Evolutionary conservation across 35 echinoderm and acorn worm species (phyloP).

Genomic region (Ophiothrix spiculata): DNA sequence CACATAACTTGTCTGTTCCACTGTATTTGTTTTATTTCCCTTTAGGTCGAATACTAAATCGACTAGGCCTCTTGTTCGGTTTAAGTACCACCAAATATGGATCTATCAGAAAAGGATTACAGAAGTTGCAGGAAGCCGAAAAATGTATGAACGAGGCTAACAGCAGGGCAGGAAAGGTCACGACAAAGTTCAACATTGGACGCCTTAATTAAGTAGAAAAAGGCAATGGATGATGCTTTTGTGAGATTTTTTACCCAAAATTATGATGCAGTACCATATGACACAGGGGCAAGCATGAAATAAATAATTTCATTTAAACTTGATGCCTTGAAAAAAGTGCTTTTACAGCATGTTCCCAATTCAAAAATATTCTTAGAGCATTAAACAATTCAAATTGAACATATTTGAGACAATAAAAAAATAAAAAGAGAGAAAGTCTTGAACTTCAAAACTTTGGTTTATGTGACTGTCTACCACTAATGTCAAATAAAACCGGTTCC

Average conservation of each 20-base stretch:
- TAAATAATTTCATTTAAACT: neutral
- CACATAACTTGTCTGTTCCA: too few relatives aligned
- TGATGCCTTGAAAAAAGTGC: neutral
- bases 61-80: too few relatives aligned
- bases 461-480: too few relatives aligned
- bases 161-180: constrained; percentile 73
- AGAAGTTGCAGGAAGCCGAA: constrained; percentile 52
- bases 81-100: too few relatives aligned
- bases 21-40: too few relatives aligned
- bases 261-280: neutral
- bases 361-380: neutral
- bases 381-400: too few relatives aligned
- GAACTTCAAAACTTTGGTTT: too few relatives aligned
- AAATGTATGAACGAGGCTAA: constrained; percentile 67
- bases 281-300: neutral
- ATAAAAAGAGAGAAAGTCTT: too few relatives aligned
- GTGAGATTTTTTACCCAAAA: neutral
- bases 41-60: too few relatives aligned
- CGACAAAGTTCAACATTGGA: constrained; percentile 81
- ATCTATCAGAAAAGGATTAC: too few relatives aligned
- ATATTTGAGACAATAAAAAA: too few relatives aligned
- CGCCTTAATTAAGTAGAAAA: constrained; percentile 65
- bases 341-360: neutral
- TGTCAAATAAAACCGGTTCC: too few relatives aligned
- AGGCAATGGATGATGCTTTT: neutral